These are phyloP conservation scores for Caradrina clavipalpis DNA, from an alignment of 2,888 invertebrate genomes.

Conservation along the genomic window DNA sequence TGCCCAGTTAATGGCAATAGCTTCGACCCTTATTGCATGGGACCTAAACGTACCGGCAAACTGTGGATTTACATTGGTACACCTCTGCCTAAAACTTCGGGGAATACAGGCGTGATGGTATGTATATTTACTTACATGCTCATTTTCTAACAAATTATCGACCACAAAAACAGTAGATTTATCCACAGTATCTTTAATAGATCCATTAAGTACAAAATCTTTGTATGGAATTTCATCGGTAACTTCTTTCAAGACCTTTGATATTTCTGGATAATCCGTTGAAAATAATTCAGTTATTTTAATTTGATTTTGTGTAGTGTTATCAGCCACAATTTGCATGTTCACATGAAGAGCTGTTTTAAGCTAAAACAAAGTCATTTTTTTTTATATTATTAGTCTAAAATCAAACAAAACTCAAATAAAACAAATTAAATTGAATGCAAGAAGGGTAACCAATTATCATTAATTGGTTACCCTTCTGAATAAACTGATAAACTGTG, in stretches of 20 bases:
- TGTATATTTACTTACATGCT: slow-evolving; percentile 67
- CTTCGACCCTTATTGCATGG: no score
- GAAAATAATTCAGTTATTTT: slow-evolving; percentile 61
- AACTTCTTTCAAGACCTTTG: slow-evolving; percentile 49
- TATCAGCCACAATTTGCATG: slow-evolving; percentile 75
- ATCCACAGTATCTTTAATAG: slow-evolving; percentile 20
- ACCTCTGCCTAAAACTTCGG: no score
- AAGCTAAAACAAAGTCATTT: slow-evolving; percentile 64
- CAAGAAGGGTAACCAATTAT: no score
- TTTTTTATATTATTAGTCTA: no score
- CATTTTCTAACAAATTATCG: slow-evolving; percentile 68
- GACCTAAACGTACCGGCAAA: no score
- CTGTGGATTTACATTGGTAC: no score
- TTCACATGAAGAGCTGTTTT: slow-evolving; percentile 70
- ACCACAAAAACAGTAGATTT: slow-evolving; percentile 65
- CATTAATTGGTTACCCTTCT: no score
- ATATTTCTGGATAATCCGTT: slow-evolving; percentile 53
- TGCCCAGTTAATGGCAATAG: no score
- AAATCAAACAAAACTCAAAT: neutral
- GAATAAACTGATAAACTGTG: no score
- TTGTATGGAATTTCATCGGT: slow-evolving; percentile 49
- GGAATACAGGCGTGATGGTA: no score
- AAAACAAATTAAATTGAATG: no score
- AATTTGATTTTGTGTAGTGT: slow-evolving; percentile 56
- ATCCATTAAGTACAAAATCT: slow-evolving; percentile 30